Evolutionary conservation across 1,140 invertebrate genomes (phyloP), one percentile per base, ranked within the genome.

Genomic region (Zaprionus davidi): DNA sequence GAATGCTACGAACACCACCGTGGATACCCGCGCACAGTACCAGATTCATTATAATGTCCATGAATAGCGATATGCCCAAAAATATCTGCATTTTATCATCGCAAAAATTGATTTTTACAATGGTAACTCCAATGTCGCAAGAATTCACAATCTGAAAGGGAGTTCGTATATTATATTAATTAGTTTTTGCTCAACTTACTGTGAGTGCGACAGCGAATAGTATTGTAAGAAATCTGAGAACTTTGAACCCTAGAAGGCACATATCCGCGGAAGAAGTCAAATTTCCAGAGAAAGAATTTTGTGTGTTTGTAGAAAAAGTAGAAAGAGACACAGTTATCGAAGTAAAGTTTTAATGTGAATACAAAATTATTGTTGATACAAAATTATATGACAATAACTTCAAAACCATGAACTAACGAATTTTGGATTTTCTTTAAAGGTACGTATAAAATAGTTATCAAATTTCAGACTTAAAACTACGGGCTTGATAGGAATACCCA

Each of bases 1-100:
- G 7, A 44, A 58, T 55, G 6, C 55, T 31, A 2, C 17, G 46
- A 13, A 65, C 5, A 0, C 24, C 26, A 2, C 71, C 71, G 60
- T 70, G 38, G 12, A 75, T 22, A 9, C 76, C 71, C 0, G 34
- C 0, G 6, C 38, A 26, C 15, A 78, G 20, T 0, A 36, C 55
- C 28, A 70, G 7, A 15, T 53, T 56, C 2, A 75, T 31, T 7
- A 75, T 7, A 22, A 34, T 20, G 24, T 60, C 62, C 24, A 78
- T 22, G 15, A 44, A 56, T 5, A 75, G 24, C 4, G 71, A 75
- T 31, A 26, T 2, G 4, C 26, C 11, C 11, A 78, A 7, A 17
- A 26, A 51, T 2, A 59, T n/a, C 11, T 26, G 57, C 3, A 70
- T 13, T 5, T 56, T 46, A 1, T 22, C 3, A 2, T 31, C 17